Base-by-base conservation (phyloP, 1,140 invertebrate species). In the Achroia grisella region DNA sequence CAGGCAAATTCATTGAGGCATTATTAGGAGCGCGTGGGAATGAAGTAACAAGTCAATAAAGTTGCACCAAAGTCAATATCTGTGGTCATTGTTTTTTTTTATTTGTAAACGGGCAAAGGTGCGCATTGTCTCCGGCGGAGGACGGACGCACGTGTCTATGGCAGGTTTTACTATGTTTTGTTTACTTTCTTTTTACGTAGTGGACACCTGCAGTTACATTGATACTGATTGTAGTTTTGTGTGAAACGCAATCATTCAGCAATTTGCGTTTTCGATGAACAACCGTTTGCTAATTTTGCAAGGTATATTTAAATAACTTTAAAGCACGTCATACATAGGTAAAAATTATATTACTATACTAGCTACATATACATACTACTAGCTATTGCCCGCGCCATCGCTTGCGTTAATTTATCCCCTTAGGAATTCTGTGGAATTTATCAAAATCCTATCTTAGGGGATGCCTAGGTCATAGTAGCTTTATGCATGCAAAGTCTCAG, bases 81-180 rank as follows among this genome's bases (percentile, higher is more conserved):
- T 51, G 39, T 23, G 4, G 48, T 52, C 48, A 32, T 61, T 53
- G 44, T 58, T 63, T 63, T 64, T 48, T 52, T 63, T 68, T 68
- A 49, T 57, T 54, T 53, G 51, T 44, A 14, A 29, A 13, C 48
- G 37, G 51, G 47, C 45, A 55, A 56, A 40, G 62, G 36, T 54
- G 50, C 17, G 54, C 39, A 67, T 74, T 74, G 69, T 78, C 52
- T 70, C 52, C 69, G 44, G 57, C 74, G 72, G 68, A 66, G 62
- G 62, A 71, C 64, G 62, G 62, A 78, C 77, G 74, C 77, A 72
- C 77, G 77, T 81, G 77, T 75, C 73, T 64, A 45, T 61, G 56
- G 59, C 62, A 66, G 65, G 65, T 61, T 65, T 66, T 57, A 58
- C 56, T 57, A 31, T 42, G 54, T 65, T 59, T 67, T 67, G 61